Conservation (phyloP, 2,113 vertebrate species). For the Ascaphus truei region DNA sequence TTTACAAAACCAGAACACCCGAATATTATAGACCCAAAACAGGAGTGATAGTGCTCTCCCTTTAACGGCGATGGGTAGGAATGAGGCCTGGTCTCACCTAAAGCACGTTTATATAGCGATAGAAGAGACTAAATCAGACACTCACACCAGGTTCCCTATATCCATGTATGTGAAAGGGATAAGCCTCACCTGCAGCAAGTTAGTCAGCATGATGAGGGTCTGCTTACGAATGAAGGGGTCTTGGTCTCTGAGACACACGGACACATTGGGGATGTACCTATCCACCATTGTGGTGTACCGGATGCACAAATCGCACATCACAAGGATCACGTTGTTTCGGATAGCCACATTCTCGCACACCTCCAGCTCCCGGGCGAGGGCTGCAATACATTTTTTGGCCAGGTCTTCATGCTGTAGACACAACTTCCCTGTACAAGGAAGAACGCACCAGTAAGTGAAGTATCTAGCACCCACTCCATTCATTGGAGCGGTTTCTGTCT, state of each 20-base stretch:
- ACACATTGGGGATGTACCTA: constrained; percentile 80
- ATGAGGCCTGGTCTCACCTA: too few relatives aligned
- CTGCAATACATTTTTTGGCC: constrained; percentile 75
- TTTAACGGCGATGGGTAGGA: too few relatives aligned
- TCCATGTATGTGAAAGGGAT: too few relatives aligned
- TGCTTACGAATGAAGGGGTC: constrained; percentile 82
- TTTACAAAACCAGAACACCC: too few relatives aligned
- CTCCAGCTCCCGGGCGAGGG: constrained; percentile 85
- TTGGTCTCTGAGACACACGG: constrained; percentile 74
- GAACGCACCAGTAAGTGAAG: too few relatives aligned
- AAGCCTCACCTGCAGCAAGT: constrained; percentile 82
- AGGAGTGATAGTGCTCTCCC: too few relatives aligned
- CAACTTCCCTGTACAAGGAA: constrained; percentile 85
- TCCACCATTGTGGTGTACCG: constrained; percentile 85
- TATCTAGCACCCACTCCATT: too few relatives aligned
- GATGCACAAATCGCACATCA: constrained; percentile 88
- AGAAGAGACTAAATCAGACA: too few relatives aligned
- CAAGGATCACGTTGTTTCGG: constrained; percentile 80
- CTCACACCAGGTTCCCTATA: too few relatives aligned
- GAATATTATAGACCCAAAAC: too few relatives aligned
- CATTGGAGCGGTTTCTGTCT: too few relatives aligned
- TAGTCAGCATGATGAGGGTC: constrained; percentile 86
- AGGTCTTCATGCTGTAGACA: constrained; percentile 88
- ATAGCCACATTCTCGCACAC: constrained; percentile 68
- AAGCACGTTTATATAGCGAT: too few relatives aligned